These are phyloP conservation scores for Geophilus truncorum DNA, from an alignment of 2,888 invertebrate species.

Conservation along the genomic window DNA sequence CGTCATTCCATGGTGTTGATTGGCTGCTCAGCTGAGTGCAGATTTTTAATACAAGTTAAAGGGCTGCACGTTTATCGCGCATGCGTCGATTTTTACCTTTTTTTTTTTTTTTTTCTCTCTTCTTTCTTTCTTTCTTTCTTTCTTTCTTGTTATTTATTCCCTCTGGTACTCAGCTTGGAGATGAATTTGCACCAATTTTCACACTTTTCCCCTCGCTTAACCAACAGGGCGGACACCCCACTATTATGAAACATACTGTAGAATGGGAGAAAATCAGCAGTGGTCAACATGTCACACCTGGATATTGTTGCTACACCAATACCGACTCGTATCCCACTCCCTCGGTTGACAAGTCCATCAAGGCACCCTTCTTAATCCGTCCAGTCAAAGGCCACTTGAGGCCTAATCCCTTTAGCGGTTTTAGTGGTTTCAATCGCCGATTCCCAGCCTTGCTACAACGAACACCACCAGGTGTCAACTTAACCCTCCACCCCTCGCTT, in stretches of 20 bases:
- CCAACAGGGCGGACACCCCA: slow-evolving; percentile 1
- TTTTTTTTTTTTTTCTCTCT: not conserved
- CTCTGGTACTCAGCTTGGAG: not conserved
- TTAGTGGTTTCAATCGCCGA: slow-evolving; percentile 14
- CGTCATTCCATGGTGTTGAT: slow-evolving; percentile 16
- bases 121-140: not conserved
- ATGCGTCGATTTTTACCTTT: not conserved
- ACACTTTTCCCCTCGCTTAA: slow-evolving; percentile 20
- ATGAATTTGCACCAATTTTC: slow-evolving; percentile 17
- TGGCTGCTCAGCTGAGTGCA: slow-evolving; percentile 18
- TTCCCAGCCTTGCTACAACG: slow-evolving; percentile 2
- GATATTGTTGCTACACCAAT: not conserved
- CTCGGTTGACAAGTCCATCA: slow-evolving; percentile 13
- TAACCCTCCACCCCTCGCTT: not conserved
- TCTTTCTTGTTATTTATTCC: no score
- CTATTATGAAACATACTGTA: not conserved
- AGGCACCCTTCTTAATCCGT: not conserved
- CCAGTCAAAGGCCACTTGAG: slow-evolving; percentile 13
- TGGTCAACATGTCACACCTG: slow-evolving; percentile 17
- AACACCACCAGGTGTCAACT: slow-evolving; percentile 14
- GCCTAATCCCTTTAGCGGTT: slow-evolving; percentile 13
- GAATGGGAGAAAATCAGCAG: not conserved
- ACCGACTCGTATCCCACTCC: not conserved
- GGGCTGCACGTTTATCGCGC: not conserved
- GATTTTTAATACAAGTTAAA: slow-evolving; percentile 25